Conservation (phyloP, 2,797 vertebrate species). For the Chromis chromis region DNA sequence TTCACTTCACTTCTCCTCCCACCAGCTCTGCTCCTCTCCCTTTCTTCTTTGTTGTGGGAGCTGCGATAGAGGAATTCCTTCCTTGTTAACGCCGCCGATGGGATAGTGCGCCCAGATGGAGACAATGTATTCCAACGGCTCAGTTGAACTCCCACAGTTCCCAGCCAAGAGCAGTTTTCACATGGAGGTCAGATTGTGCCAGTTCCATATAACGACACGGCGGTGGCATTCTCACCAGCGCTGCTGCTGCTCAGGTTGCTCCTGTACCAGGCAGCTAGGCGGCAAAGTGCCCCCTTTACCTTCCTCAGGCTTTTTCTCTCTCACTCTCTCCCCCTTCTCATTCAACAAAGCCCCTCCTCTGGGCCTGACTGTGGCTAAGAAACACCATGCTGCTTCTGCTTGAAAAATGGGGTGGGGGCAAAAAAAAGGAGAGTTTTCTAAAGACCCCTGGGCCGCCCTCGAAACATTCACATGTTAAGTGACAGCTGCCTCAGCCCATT, state of each 20-base stretch:
- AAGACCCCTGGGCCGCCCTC: constrained; percentile 82
- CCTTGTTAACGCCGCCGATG: constrained; percentile 79
- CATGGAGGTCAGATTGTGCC: constrained; percentile 68
- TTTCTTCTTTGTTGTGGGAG: constrained; percentile 84
- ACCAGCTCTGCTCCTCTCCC: constrained; percentile 82
- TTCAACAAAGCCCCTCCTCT: constrained; percentile 79
- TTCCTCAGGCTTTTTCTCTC: constrained; percentile 64
- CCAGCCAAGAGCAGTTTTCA: constrained; percentile 71
- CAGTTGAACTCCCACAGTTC: constrained; percentile 75
- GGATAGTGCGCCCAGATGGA: constrained; percentile 74
- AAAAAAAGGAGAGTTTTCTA: constrained; percentile 79
- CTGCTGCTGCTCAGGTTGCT: constrained; percentile 72
- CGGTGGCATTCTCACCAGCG: constrained; percentile 47
- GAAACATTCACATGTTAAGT: constrained; percentile 91
- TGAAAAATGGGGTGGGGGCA: constrained; percentile 71
- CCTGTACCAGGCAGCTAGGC: constrained; percentile 75
- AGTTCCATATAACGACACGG: constrained; percentile 38
- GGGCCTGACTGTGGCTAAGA: constrained; percentile 80
- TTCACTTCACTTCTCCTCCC: constrained; percentile 82
- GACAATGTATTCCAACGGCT: constrained; percentile 82
- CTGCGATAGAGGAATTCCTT: constrained; percentile 86
- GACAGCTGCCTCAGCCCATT: constrained; percentile 87
- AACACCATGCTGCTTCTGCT: constrained; percentile 83
- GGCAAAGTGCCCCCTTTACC: constrained; percentile 81
- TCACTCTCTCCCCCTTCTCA: constrained; percentile 64